A percentile compares a stretch with the other conserved stretches of the same genome.
These are phyloP conservation scores for Timema podura DNA, from an alignment of 2,888 invertebrate species.

Conservation along the genomic window DNA sequence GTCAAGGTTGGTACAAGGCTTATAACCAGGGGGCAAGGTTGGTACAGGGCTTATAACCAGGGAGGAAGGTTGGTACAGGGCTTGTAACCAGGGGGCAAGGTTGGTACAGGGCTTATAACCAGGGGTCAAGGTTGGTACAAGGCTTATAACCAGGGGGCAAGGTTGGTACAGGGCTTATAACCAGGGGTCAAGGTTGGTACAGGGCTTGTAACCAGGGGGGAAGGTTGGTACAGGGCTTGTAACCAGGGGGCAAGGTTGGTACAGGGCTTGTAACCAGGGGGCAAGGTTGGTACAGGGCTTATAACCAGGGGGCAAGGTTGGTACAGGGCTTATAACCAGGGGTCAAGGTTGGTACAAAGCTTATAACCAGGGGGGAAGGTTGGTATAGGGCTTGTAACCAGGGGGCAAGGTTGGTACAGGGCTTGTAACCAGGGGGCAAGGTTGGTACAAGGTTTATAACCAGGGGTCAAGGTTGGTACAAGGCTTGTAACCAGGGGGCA, in stretches of 20 bases:
- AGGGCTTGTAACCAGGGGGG: too few relatives aligned
- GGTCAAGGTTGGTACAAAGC: too few relatives aligned
- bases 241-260: constrained; percentile 43
- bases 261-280: constrained; percentile 34
- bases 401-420: constrained; percentile 43
- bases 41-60: constrained; percentile 34
- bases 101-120: constrained; percentile 35
- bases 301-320: constrained; percentile 41
- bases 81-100: constrained; percentile 40
- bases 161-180: constrained; percentile 36
- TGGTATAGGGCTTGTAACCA: constrained; percentile 34
- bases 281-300: constrained; percentile 40
- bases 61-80: too few relatives aligned
- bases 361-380: too few relatives aligned
- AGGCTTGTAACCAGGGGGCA: constrained; percentile 38
- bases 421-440: constrained; percentile 39
- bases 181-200: too few relatives aligned
- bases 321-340: constrained; percentile 34
- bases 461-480: too few relatives aligned
- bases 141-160: constrained; percentile 39
- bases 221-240: constrained; percentile 36
- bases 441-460: constrained; percentile 36
- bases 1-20: constrained; percentile 38
- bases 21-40: constrained; percentile 40
- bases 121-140: too few relatives aligned